A percentile compares a stretch with the other conserved stretches of the same genome.
phyloP scores from a whole-genome alignment of 2,113 vertebrate species.

The Murina feae region DNA sequence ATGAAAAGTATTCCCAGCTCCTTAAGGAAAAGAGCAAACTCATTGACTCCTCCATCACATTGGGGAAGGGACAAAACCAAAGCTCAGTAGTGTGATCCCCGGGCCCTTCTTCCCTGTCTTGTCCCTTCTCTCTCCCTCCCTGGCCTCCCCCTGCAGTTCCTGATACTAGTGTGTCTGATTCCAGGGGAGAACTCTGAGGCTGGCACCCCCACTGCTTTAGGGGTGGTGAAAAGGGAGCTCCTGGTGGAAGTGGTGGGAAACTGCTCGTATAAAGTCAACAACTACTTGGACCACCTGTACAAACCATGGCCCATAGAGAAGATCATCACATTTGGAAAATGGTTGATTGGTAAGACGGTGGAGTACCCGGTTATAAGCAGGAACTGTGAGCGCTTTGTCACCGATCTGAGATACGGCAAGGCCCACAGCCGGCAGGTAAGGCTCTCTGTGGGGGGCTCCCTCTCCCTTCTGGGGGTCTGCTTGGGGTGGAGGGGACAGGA shows the following conservation, averaged over 20 bases:
- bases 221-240: conserved; percentile 76
- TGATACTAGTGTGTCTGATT: background rate
- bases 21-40: background rate
- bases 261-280: conserved; percentile 78
- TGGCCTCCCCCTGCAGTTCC: too few species aligned
- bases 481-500: too few species aligned
- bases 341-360: conserved; percentile 62
- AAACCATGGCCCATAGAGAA: conserved; percentile 10
- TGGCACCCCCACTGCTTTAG: conserved; percentile 64
- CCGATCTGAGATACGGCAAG: conserved; percentile 81
- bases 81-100: background rate
- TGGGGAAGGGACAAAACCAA: background rate
- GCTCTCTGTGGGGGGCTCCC: background rate
- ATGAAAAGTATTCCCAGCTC: background rate
- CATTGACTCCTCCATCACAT: background rate
- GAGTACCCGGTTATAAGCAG: conserved; percentile 68
- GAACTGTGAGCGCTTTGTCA: conserved; percentile 88
- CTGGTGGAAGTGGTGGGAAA: conserved; percentile 75
- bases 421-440: conserved; percentile 80
- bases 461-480: background rate
- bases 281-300: conserved; percentile 76
- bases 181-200: conserved; percentile 70
- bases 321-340: conserved; percentile 75
- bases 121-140: background rate
- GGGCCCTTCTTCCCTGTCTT: background rate